Conservation (phyloP, 2,888 invertebrate species). For the Parapristionchus giblindavisi region DNA sequence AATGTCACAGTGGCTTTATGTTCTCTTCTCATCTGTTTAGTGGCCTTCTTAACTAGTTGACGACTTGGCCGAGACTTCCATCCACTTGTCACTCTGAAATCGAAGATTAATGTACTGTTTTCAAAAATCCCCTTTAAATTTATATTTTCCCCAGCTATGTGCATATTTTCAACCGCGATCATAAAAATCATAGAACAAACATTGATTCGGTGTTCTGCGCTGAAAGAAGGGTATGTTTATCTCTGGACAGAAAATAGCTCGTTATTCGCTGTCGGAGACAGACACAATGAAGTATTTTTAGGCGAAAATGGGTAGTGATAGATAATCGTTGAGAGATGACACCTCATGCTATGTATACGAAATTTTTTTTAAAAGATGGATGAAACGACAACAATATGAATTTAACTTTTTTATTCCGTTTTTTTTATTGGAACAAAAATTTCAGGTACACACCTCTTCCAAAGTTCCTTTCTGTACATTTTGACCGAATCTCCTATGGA, state of each 20-base stretch:
- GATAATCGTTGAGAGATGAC: too few species aligned
- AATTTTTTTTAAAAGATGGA: too few species aligned
- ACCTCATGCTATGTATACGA: too few species aligned
- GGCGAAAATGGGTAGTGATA: background rate
- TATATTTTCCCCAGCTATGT: background rate
- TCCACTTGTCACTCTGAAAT: constrained; percentile 53
- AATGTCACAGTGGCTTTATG: constrained; percentile 97
- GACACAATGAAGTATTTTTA: too few species aligned
- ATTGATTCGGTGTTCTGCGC: too few species aligned
- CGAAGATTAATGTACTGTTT: background rate
- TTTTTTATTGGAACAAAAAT: background rate
- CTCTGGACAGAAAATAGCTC: too few species aligned
- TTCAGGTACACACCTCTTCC: constrained; percentile 48
- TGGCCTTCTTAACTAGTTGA: constrained; percentile 67
- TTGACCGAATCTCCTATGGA: constrained; percentile 51
- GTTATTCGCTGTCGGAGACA: too few species aligned
- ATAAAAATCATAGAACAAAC: too few species aligned
- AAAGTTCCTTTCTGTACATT: constrained; percentile 54
- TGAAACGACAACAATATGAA: too few species aligned
- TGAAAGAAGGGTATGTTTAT: too few species aligned
- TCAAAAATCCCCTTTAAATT: background rate
- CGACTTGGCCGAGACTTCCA: constrained; percentile 58
- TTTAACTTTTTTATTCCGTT: background rate
- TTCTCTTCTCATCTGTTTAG: constrained; percentile 77
- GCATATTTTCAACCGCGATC: too few species aligned